These are phyloP conservation scores for Corydoras maculifer DNA, from an alignment of 2,113 vertebrate species.

Conservation along the genomic window DNA sequence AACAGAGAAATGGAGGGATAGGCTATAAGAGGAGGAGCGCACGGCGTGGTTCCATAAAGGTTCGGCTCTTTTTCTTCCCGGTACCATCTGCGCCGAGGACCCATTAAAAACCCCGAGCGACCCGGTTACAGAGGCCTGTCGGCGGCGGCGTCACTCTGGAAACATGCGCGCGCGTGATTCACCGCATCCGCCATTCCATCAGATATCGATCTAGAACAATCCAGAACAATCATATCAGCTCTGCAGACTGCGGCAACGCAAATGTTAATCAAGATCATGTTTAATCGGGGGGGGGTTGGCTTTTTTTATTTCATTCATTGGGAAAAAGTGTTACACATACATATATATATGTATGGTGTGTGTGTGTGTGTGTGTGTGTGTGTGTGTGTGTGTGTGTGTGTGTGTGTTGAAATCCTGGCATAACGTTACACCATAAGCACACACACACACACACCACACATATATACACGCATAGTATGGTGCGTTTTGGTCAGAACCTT, in stretches of 20 bases:
- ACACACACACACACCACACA: background rate
- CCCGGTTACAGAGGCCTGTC: constrained; percentile 1
- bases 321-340: background rate
- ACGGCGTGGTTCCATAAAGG: constrained; percentile 17
- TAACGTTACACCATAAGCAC: background rate
- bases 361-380: too few species aligned
- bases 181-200: too few species aligned
- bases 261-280: too few species aligned
- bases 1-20: background rate
- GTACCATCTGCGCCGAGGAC: constrained; percentile 40
- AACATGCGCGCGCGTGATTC: constrained; percentile 9
- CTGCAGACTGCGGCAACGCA: too few species aligned
- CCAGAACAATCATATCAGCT: too few species aligned
- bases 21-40: constrained; percentile 12
- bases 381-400: too few species aligned
- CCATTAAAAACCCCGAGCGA: constrained; percentile 19
- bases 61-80: constrained; percentile 1
- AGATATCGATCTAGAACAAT: too few species aligned
- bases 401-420: too few species aligned
- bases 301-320: too few species aligned
- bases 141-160: constrained; percentile 15
- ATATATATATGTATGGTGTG: background rate
- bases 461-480: background rate
- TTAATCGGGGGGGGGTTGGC: too few species aligned
- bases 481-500: too few species aligned